Evolutionary conservation across 2,797 vertebrate genomes (phyloP).

Genomic region (Catharus ustulatus): DNA sequence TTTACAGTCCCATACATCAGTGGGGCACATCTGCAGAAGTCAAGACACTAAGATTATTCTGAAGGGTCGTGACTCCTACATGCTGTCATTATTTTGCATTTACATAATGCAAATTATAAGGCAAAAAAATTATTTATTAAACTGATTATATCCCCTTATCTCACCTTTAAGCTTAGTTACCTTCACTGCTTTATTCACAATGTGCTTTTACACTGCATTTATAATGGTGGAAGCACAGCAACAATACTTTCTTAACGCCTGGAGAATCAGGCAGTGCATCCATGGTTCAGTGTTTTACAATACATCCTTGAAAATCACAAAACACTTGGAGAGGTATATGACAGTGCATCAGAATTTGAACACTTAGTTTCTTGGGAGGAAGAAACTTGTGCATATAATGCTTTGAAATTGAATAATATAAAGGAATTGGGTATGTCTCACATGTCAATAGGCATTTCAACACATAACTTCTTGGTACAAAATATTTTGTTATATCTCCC

Average conservation of each 20-base stretch:
- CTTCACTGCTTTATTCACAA: neutral
- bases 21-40: neutral
- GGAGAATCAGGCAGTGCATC: neutral
- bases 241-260: neutral
- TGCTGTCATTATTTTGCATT: neutral
- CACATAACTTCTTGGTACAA: neutral
- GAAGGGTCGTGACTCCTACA: neutral
- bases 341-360: neutral
- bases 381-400: neutral
- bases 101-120: neutral
- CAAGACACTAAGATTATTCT: neutral
- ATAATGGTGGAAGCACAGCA: neutral
- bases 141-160: neutral
- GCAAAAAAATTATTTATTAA: neutral
- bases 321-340: neutral
- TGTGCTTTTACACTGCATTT: neutral
- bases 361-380: neutral
- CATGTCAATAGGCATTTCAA: neutral
- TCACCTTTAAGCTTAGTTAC: neutral
- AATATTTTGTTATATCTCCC: neutral
- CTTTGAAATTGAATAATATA: neutral
- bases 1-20: neutral
- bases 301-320: neutral
- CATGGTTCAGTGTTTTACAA: neutral
- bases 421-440: neutral